phyloP scores from a whole-genome alignment of 2,888 invertebrate genomes.

The Desoria tigrina region DNA sequence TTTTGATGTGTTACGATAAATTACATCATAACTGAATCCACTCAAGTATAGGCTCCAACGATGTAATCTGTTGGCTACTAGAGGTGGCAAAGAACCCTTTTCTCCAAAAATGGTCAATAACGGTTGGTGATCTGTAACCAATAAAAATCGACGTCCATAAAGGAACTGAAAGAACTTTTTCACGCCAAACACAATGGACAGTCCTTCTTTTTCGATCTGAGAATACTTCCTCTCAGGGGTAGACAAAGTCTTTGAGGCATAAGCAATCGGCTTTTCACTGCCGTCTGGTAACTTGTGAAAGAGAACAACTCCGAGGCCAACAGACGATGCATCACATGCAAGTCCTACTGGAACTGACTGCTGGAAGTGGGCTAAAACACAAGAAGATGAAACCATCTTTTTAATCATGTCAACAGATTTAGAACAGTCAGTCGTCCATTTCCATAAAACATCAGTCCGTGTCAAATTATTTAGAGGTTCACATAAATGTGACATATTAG shows the following conservation, averaged over 20 bases:
- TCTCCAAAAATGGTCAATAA: conserved; percentile 55
- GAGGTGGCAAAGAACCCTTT: conserved; percentile 51
- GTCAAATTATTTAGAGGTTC: conserved; percentile 55
- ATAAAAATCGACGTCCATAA: conserved; percentile 57
- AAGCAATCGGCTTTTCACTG: conserved; percentile 54
- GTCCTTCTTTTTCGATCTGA: conserved; percentile 55
- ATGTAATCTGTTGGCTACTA: too few relatives aligned
- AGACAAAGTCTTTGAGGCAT: conserved; percentile 57
- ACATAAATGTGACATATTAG: too few relatives aligned
- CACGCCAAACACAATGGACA: too few relatives aligned
- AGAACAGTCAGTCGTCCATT: too few relatives aligned
- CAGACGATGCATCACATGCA: too few relatives aligned
- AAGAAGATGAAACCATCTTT: conserved; percentile 49
- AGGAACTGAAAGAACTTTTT: conserved; percentile 57
- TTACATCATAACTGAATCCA: conserved; percentile 54
- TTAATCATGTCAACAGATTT: conserved; percentile 31
- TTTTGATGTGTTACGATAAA: conserved; percentile 53
- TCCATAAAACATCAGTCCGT: too few relatives aligned
- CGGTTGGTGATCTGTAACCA: conserved; percentile 56
- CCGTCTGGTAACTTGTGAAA: conserved; percentile 26
- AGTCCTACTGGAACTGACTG: conserved; percentile 54
- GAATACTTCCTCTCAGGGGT: too few relatives aligned
- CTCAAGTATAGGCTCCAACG: conserved; percentile 51
- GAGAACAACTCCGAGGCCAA: conserved; percentile 55
- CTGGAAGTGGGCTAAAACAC: conserved; percentile 55